These are phyloP conservation scores for Drosophila mimetica DNA, from an alignment of 2,888 invertebrate species.

Conservation along the genomic window DNA sequence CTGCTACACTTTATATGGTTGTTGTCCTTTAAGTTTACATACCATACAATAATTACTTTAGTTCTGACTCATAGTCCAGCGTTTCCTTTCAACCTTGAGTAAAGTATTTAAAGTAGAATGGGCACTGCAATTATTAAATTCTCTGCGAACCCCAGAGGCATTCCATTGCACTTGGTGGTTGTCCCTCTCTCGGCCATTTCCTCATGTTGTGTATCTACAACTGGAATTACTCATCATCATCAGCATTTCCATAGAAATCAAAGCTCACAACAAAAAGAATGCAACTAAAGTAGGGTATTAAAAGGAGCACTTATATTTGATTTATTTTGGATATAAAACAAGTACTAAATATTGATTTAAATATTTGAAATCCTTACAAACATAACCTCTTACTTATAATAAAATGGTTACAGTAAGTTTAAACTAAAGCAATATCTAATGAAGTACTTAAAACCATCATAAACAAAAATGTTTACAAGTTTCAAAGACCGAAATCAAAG, in stretches of 20 bases:
- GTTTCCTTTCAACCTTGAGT: constrained; percentile 19
- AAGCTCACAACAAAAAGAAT: constrained; percentile 26
- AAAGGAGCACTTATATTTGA: too few species aligned
- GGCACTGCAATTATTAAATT: constrained; percentile 14
- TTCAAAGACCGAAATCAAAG: not conserved
- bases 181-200: not conserved
- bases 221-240: constrained; percentile 53
- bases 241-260: constrained; percentile 49
- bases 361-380: too few species aligned
- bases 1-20: too few species aligned
- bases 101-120: constrained; percentile 17
- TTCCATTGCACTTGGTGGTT: constrained; percentile 10
- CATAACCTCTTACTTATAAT: too few species aligned
- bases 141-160: constrained; percentile 1
- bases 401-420: too few species aligned
- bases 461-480: not conserved
- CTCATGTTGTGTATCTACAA: constrained; percentile 12
- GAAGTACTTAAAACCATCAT: not conserved
- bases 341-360: not conserved
- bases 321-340: too few species aligned
- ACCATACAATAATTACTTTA: not conserved
- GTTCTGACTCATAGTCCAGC: not conserved
- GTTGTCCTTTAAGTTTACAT: too few species aligned
- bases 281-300: not conserved
- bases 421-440: not conserved